These are phyloP conservation scores for Bos indicus DNA, from an alignment of 2,113 vertebrate species.

Conservation along the genomic window DNA sequence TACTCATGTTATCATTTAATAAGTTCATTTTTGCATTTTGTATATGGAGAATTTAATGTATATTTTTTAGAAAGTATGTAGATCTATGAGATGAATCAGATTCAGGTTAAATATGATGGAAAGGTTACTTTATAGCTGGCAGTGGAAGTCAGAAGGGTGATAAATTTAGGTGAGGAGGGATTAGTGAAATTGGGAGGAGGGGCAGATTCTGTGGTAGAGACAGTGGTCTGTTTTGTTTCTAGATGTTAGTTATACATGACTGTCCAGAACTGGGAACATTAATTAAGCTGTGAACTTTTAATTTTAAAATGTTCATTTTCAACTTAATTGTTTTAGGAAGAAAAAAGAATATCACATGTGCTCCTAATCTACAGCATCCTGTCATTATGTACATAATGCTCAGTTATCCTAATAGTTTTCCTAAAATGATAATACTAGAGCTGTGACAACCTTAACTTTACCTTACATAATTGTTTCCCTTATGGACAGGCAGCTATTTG, in stretches of 20 bases:
- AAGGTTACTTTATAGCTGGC: background rate
- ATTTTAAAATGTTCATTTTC: background rate
- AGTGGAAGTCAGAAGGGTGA: background rate
- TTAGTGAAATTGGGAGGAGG: background rate
- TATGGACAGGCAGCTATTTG: background rate
- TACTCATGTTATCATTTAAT: background rate
- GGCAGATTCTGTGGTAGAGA: background rate
- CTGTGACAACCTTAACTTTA: background rate
- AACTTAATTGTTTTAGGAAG: background rate
- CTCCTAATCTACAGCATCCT: accelerated
- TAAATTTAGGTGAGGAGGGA: background rate
- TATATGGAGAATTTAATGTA: background rate
- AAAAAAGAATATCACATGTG: background rate
- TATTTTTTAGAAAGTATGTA: background rate
- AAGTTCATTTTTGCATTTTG: background rate
- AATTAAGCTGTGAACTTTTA: background rate
- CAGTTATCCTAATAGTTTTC: background rate
- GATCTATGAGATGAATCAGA: background rate
- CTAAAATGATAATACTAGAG: background rate
- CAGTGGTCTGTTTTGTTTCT: background rate
- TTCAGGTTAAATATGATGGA: background rate
- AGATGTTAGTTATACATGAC: background rate
- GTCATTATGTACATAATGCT: background rate
- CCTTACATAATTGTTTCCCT: background rate
- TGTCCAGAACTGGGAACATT: background rate